Percentiles rank a stretch among this genome's conserved stretches.
phyloP scores from a whole-genome alignment of 1,140 invertebrate genomes.

The Nephotettix cincticeps region DNA sequence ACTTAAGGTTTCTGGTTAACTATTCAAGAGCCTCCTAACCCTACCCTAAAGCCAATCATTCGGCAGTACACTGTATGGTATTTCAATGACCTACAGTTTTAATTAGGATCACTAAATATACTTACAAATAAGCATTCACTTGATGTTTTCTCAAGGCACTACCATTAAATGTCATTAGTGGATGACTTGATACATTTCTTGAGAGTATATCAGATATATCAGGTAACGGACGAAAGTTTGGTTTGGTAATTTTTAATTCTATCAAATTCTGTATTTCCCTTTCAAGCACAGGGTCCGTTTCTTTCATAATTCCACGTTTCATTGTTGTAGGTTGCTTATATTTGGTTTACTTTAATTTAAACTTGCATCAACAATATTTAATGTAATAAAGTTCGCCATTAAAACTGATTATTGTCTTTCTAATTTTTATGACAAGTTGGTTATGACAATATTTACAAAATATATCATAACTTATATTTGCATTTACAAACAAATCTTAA shows the following conservation, averaged over 20 bases:
- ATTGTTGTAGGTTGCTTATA: background rate
- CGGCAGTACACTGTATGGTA: background rate
- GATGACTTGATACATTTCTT: background rate
- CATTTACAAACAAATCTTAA: too few species aligned
- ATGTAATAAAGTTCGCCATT: too few species aligned
- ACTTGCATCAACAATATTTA: too few species aligned
- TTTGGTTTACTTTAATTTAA: too few species aligned
- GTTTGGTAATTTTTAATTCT: background rate
- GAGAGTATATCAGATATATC: constrained; percentile 13
- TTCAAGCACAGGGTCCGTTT: background rate
- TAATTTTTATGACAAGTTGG: too few species aligned
- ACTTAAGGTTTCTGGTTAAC: background rate
- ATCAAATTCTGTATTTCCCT: background rate
- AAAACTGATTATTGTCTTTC: too few species aligned
- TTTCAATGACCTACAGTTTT: background rate
- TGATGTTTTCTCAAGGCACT: constrained; percentile 7
- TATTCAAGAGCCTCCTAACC: background rate
- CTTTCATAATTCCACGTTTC: background rate
- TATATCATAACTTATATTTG: too few species aligned
- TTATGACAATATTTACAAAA: too few species aligned
- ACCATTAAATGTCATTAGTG: constrained; percentile 14
- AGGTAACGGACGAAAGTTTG: background rate
- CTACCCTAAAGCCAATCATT: background rate
- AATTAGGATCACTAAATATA: background rate
- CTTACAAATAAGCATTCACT: constrained; percentile 22